A percentile compares a stretch with the other conserved stretches of the same genome.
phyloP scores from a whole-genome alignment of 2,113 vertebrate genomes.

The Amphiprion ocellaris region DNA sequence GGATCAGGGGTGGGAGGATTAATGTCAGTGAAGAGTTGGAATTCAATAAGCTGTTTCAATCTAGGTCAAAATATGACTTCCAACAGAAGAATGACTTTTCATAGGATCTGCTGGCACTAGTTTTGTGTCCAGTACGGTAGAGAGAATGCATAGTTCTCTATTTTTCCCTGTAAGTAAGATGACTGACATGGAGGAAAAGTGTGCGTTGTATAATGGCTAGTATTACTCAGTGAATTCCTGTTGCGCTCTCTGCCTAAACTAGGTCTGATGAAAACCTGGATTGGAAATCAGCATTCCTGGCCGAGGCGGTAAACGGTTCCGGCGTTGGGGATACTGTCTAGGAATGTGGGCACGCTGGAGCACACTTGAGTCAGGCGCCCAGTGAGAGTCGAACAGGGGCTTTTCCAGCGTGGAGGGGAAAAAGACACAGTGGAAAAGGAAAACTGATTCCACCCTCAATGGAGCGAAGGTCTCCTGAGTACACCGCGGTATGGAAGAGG shows the following conservation, averaged over 20 bases:
- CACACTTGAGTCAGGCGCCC: conserved; percentile 49
- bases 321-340: conserved; percentile 77
- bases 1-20: background rate
- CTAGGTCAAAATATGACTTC: conserved; percentile 50
- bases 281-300: conserved; percentile 75
- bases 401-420: conserved; percentile 57
- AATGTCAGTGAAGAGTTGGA: conserved; percentile 13
- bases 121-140: conserved; percentile 5
- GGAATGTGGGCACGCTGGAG: conserved; percentile 70
- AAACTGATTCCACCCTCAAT: conserved; percentile 69
- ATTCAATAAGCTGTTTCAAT: conserved; percentile 39
- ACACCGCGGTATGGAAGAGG: conserved; percentile 26
- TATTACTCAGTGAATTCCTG: conserved; percentile 62
- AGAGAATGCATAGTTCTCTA: background rate
- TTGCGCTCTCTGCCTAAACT: conserved; percentile 54
- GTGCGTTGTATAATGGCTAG: conserved; percentile 37
- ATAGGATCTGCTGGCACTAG: background rate
- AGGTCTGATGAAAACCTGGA: conserved; percentile 66
- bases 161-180: conserved; percentile 11
- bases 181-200: conserved; percentile 46
- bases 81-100: conserved; percentile 2
- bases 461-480: conserved; percentile 65
- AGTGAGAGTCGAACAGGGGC: conserved; percentile 49
- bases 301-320: conserved; percentile 67
- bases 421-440: conserved; percentile 62